These are phyloP conservation scores for Bicyclus anynana DNA, from an alignment of 1,140 invertebrate species.

Conservation along the genomic window DNA sequence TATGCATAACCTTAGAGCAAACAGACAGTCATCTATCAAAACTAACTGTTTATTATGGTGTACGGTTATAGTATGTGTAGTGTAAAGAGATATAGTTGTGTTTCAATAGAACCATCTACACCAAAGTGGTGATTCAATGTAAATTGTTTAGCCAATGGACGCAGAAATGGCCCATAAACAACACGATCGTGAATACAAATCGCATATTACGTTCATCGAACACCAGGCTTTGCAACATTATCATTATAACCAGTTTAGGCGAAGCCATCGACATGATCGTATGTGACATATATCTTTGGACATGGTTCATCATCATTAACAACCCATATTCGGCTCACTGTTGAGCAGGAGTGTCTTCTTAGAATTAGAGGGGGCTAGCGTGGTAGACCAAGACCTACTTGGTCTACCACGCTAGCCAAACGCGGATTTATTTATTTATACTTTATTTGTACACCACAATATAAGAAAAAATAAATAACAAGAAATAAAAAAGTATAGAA, in stretches of 20 bases:
- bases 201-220: conserved; percentile 60
- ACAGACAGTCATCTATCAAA: neutral
- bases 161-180: conserved; percentile 59
- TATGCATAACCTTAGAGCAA: too few species aligned
- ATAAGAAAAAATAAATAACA: too few species aligned
- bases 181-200: conserved; percentile 70
- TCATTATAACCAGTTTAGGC: conserved; percentile 45
- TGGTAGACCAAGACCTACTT: too few species aligned
- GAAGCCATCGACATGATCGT: conserved; percentile 36
- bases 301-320: too few species aligned
- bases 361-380: too few species aligned
- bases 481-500: too few species aligned
- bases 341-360: too few species aligned
- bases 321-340: too few species aligned
- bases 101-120: conserved; percentile 39
- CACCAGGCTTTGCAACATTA: conserved; percentile 44
- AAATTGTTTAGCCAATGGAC: conserved; percentile 62
- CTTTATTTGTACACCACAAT: too few species aligned
- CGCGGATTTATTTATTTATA: too few species aligned
- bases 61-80: too few species aligned
- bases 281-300: conserved; percentile 29
- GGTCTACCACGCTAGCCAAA: too few species aligned
- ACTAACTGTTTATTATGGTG: neutral
- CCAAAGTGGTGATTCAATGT: conserved; percentile 62
- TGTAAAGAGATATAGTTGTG: conserved; percentile 2